phyloP scores from a whole-genome alignment of 2,797 vertebrate genomes.

The Aphelocoma californica region DNA sequence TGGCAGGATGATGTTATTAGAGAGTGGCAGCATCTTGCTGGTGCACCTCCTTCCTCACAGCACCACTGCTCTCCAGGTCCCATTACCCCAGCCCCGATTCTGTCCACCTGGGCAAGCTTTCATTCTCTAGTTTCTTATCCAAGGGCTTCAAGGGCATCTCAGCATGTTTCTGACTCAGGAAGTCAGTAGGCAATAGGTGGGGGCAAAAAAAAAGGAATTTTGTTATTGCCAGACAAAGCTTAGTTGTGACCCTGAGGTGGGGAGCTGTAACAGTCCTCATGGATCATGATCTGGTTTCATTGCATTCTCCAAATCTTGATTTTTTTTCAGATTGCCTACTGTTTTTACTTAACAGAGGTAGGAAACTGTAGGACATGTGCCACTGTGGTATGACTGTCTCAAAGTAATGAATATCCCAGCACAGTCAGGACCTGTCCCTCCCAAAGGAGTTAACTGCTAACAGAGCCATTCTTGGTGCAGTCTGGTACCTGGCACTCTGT shows the following conservation, averaged over 20 bases:
- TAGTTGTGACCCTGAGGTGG: fast-evolving
- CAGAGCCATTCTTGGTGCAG: not conserved
- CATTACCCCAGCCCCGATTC: not conserved
- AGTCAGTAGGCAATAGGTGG: not conserved
- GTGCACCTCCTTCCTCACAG: not conserved
- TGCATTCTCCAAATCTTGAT: not conserved
- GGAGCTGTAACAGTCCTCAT: not conserved
- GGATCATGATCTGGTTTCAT: not conserved
- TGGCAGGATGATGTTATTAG: fast-evolving
- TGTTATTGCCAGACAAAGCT: not conserved
- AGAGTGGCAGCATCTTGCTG: not conserved
- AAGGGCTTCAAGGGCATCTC: not conserved
- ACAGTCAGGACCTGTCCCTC: not conserved
- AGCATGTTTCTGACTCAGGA: not conserved
- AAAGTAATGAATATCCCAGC: not conserved
- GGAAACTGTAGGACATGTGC: not conserved
- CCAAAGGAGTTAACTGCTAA: not conserved
- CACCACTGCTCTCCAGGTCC: not conserved
- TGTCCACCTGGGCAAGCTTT: not conserved
- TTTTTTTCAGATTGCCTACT: not conserved
- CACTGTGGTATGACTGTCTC: not conserved
- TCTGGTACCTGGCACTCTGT: not conserved
- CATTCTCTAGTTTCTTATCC: not conserved
- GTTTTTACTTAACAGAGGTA: not conserved
- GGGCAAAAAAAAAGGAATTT: not conserved